Percentiles rank a stretch among this genome's conserved stretches.
Conservation (phyloP, 2,888 invertebrate genomes). For the Cyaniris semiargus region DNA sequence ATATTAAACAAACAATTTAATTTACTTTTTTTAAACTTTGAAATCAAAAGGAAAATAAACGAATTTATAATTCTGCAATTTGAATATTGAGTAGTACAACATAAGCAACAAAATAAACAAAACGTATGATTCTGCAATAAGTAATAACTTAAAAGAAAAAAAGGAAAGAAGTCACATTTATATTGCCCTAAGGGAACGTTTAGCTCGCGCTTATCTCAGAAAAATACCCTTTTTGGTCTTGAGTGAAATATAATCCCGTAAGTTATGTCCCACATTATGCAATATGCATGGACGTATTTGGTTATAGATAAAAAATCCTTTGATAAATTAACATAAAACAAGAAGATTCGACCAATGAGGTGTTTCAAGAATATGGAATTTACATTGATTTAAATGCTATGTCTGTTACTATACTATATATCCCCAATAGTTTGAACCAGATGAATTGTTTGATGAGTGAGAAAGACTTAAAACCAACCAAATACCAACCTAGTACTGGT, state of each 20-base stretch:
- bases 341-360: background rate
- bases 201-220: conserved; percentile 12
- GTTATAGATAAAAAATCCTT: background rate
- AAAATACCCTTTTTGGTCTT: conserved; percentile 17
- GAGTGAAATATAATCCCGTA: background rate
- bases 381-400: background rate
- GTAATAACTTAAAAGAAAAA: background rate
- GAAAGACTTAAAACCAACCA: no score
- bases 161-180: conserved; percentile 4
- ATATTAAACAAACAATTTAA: background rate
- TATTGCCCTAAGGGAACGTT: conserved; percentile 15
- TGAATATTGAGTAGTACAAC: background rate
- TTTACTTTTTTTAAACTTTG: background rate
- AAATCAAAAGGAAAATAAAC: background rate
- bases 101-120: background rate
- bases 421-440: no score
- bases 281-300: background rate
- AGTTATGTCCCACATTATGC: background rate
- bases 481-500: no score
- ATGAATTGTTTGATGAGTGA: no score
- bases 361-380: no score
- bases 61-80: background rate
- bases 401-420: no score
- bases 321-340: background rate
- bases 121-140: background rate